Percentiles rank a stretch among this genome's conserved stretches.
Conservation (phyloP, 2,888 invertebrate species). For the Oconnorella tubifera region DNA sequence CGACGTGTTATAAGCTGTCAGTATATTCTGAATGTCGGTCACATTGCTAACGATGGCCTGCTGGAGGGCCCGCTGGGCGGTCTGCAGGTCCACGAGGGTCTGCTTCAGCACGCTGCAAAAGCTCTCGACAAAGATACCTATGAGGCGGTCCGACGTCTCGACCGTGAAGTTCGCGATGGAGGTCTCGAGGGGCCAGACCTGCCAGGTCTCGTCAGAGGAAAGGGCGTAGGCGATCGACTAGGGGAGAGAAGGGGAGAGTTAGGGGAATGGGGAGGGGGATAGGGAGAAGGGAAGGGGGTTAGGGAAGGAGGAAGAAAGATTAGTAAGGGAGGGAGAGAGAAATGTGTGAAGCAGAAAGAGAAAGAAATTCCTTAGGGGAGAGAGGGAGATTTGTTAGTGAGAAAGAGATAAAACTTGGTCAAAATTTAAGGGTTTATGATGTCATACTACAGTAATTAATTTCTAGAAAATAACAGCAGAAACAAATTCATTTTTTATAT, state of each 20-base stretch:
- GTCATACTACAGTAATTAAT: no score
- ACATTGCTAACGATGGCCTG: background rate
- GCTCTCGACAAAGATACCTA: background rate
- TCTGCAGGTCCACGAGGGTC: background rate
- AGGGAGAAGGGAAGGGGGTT: no score
- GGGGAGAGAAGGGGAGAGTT: background rate
- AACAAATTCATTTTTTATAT: no score
- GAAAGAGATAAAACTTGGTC: no score
- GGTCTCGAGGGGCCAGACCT: background rate
- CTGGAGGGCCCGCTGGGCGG: background rate
- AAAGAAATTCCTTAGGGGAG: no score
- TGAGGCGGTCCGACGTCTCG: background rate
- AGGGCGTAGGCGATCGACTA: background rate
- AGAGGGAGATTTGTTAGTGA: no score
- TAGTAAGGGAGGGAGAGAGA: no score
- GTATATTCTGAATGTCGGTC: background rate
- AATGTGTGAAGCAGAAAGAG: no score
- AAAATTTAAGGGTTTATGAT: no score
- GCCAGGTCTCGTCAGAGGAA: background rate
- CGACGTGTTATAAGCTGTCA: background rate
- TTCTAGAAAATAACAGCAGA: no score
- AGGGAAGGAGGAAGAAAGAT: no score
- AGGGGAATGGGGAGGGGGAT: no score
- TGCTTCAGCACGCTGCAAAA: background rate
- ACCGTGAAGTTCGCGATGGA: background rate